Percentiles rank a stretch among this genome's conserved stretches.
phyloP scores from a whole-genome alignment of 37 sponge, comb jelly and placozoan species.

The Petrosia ficiformis region DNA sequence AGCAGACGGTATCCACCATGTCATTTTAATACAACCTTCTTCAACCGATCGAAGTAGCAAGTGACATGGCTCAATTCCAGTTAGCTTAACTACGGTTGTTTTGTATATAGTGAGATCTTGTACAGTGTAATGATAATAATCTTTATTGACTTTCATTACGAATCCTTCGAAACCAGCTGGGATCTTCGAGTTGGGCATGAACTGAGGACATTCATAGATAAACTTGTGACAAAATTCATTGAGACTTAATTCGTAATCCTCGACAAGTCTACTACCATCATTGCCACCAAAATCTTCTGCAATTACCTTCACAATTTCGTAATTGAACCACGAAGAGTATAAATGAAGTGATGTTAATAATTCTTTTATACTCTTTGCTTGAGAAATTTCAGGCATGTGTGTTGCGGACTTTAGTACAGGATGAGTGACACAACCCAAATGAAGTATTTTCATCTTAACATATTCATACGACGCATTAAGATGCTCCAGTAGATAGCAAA shows the following conservation, averaged over 20 bases:
- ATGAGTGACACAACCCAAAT: neutral
- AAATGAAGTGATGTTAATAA: conserved; percentile 23
- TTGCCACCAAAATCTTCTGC: conserved; percentile 26
- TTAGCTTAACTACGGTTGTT: conserved; percentile 1
- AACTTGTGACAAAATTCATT: neutral
- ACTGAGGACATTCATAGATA: conserved; percentile 41
- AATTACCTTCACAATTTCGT: conserved; percentile 13
- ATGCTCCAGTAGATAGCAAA: conserved; percentile 17
- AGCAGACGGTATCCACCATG: conserved; percentile 6
- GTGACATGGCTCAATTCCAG: conserved; percentile 19
- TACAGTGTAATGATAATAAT: conserved; percentile 6
- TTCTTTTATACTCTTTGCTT: neutral
- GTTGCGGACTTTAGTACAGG: neutral
- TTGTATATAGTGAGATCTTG: conserved; percentile 25
- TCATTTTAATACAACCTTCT: conserved; percentile 27
- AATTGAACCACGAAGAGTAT: conserved; percentile 49
- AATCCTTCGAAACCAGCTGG: conserved; percentile 24
- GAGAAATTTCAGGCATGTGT: conserved; percentile 10
- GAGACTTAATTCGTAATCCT: conserved; percentile 15
- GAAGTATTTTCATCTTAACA: conserved; percentile 10
- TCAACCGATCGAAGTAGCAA: conserved; percentile 26
- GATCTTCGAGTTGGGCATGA: neutral
- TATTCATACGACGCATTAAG: conserved; percentile 17
- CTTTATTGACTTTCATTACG: conserved; percentile 26
- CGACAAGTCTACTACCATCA: conserved; percentile 12